Conservation (phyloP, 2,888 invertebrate species). For the Apamea monoglypha region DNA sequence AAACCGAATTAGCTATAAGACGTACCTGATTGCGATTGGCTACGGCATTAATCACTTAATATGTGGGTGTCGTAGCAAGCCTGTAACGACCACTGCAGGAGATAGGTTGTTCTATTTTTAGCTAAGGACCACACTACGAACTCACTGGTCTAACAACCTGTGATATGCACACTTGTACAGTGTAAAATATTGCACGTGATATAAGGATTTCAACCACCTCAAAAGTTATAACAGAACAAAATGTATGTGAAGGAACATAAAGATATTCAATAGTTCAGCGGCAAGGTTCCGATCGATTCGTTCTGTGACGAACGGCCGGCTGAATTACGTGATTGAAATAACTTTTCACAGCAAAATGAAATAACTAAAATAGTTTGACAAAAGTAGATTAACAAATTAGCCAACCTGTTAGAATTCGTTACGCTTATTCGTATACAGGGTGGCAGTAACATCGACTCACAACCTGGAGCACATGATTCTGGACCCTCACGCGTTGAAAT, state of each 20-base stretch:
- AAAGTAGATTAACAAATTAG: not conserved
- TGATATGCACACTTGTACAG: constrained; percentile 14
- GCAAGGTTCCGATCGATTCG: constrained; percentile 23
- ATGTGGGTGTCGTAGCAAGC: constrained; percentile 43
- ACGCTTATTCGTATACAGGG: not conserved
- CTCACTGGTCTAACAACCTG: constrained; percentile 37
- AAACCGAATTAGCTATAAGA: not conserved
- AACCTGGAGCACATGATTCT: not conserved
- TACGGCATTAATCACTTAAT: constrained; percentile 37
- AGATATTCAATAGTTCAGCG: constrained; percentile 13
- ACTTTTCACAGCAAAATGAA: not conserved
- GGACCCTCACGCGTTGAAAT: too few relatives aligned
- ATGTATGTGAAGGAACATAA: constrained; percentile 13
- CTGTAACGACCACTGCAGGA: constrained; percentile 21
- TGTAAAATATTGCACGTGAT: constrained; percentile 18
- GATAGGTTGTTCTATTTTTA: constrained; percentile 45
- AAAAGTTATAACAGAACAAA: constrained; percentile 14
- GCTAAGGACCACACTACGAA: constrained; percentile 28
- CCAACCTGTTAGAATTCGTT: not conserved
- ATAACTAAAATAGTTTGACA: not conserved
- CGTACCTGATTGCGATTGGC: constrained; percentile 15
- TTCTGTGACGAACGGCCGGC: constrained; percentile 7
- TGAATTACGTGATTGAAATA: constrained; percentile 28
- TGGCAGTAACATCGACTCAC: too few relatives aligned
- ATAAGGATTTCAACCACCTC: constrained; percentile 12